Evolutionary conservation across 2,888 invertebrate genomes (phyloP).

Genomic region (Catocala nupta): DNA sequence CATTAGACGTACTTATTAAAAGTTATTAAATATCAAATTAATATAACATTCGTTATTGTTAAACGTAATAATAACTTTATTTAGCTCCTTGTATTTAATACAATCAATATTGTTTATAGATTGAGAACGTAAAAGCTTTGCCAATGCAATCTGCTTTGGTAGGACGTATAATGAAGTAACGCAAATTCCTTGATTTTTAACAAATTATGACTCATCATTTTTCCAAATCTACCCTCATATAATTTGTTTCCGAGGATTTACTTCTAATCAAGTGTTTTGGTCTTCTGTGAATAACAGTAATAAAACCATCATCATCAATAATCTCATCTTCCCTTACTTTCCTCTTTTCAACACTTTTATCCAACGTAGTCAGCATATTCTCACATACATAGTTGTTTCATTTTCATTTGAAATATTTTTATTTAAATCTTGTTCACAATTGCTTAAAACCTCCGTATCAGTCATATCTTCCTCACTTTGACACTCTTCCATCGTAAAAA

Average conservation of each 20-base stretch:
- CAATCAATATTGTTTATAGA: too few relatives aligned
- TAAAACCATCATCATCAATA: slow-evolving; percentile 12
- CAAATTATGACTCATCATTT: neutral
- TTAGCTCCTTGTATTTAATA: too few relatives aligned
- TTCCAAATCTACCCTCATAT: slow-evolving; percentile 5
- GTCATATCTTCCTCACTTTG: too few relatives aligned
- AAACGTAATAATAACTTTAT: too few relatives aligned
- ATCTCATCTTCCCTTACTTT: slow-evolving; percentile 12
- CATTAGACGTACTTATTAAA: too few relatives aligned
- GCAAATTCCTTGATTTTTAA: slow-evolving; percentile 26
- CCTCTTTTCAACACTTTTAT: slow-evolving; percentile 1
- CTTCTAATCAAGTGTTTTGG: slow-evolving; percentile 10
- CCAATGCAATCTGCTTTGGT: too few relatives aligned
- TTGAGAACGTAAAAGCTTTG: too few relatives aligned
- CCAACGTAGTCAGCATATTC: neutral
- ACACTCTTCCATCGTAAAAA: neutral
- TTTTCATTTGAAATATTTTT: neutral
- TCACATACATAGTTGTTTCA: neutral
- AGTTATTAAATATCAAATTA: too few relatives aligned
- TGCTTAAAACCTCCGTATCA: too few relatives aligned
- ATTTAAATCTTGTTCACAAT: neutral
- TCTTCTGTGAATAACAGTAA: slow-evolving; percentile 15
- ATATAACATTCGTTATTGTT: too few relatives aligned
- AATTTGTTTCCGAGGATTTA: slow-evolving; percentile 5
- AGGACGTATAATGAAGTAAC: too few relatives aligned